Evolutionary conservation across 2,888 invertebrate species (phyloP).

Genomic region (Schizaphis graminum): DNA sequence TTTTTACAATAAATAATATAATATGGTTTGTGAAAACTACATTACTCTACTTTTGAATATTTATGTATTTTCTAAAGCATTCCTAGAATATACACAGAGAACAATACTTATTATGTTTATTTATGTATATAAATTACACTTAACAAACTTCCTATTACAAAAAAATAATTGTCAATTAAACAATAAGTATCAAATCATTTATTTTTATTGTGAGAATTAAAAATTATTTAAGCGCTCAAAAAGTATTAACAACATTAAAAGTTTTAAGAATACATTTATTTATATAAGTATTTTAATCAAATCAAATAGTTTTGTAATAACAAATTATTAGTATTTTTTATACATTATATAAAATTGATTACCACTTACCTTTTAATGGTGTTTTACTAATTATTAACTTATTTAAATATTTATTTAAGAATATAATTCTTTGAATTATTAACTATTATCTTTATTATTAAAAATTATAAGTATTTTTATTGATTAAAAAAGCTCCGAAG

Average conservation of each 20-base stretch:
- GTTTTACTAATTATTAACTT: slow-evolving; percentile 10
- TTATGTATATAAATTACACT: background rate
- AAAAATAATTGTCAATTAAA: background rate
- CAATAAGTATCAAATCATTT: background rate
- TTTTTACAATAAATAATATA: background rate
- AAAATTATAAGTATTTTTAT: slow-evolving; percentile 11
- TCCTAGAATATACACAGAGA: background rate
- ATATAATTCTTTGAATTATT: background rate
- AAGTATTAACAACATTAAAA: slow-evolving; percentile 8
- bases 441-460: slow-evolving; percentile 20
- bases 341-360: background rate
- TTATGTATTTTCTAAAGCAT: background rate
- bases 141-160: background rate
- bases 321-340: slow-evolving; percentile 27
- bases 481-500: background rate
- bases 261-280: background rate
- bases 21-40: background rate
- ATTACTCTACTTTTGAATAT: background rate
- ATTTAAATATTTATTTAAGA: background rate
- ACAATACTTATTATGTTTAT: background rate
- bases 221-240: slow-evolving; percentile 37
- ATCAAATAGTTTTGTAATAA: background rate
- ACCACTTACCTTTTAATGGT: background rate
- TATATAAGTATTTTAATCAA: background rate
- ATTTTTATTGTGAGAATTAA: background rate